Evolutionary conservation across 2,797 vertebrate genomes (phyloP), one percentile per base, ranked within the genome.

Genomic region (Peromyscus attwateri): DNA sequence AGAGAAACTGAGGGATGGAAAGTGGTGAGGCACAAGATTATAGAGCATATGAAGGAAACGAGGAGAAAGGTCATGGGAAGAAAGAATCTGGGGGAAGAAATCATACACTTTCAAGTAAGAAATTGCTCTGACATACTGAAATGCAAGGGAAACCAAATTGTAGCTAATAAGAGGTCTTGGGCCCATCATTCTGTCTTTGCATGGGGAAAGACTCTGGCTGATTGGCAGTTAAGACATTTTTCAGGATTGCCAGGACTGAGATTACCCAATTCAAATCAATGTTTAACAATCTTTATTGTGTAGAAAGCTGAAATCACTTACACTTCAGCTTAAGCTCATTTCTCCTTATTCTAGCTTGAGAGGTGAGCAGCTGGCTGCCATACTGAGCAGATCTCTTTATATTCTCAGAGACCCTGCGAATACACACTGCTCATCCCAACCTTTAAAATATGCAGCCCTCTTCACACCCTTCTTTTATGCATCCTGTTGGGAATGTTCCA

Each of bases 351-450:
- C 81, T 62, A 82, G 89, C 76, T 37, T 9, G 55, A 92, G 95
- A 97, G 96, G 97, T 95, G 89, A 98, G 96, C 97, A 98, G 89
- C 95, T 97, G 97, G 92, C 95, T 87, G 83, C 96, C 93, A 82
- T 55, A 84, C 80, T 94, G 89, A 96, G 82, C 89, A 96, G 91
- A 93, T 95, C 91, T 96, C 93, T 96, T 89, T 96, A 96, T 93
- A 96, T 84, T 92, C 89, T 89, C 95, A 6, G 46, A 95, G 97
- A 97, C 95, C 97, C 96, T 96, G 89, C 96, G 93, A 96, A 96
- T 92, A 84, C 79, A 82, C 73, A 91, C 70, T 85, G 91, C 84
- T 91, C 96, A 90, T 97, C 97, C 95, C 81, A 93, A 31, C 84
- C 87, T 96, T 97, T 97, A 97, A 97, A 96, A 96, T 94, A 97